Base-by-base conservation (phyloP, 1,140 invertebrate genomes). In the Drosophila pandora region DNA sequence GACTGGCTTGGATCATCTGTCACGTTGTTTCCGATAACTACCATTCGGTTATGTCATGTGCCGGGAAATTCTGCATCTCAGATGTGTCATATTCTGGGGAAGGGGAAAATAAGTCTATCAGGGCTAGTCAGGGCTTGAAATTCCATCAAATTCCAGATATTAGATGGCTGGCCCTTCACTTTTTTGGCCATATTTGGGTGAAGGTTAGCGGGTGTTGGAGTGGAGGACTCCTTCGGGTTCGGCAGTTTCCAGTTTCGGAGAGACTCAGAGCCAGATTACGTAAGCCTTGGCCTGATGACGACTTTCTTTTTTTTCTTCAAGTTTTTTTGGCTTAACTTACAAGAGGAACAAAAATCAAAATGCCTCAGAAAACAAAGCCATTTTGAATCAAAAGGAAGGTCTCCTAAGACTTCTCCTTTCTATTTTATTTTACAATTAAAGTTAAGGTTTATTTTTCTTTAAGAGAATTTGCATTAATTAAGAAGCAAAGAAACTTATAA, bases 291-390 rank as follows among this genome's bases (percentile, higher is more conserved):
- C 73, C 37, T 25, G 63, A 34, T 49, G 64, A 25, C 69, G 68
- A 87, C 83, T 87, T 87, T 87, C 83, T 78, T 76, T 87, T 87
- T 83, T 76, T 78, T 17, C 17, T 76, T 76, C 68, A 22, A n/a
- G 6, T 13, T 12, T 45, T 55, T 21, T 45, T 56, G 50, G 10
- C 59, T 59, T 41, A 79, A 69, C 25, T 47, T 72, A 62, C 37
- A 49, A 68, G 56, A 13, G 54, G 57, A 47, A 47, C 23, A 55
- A 12, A 12, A 58, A 79, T 68, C 63, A 8, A 32, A 32, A 32
- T 32, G 8, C 30, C 8, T 71, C 28, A 50, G 60, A 22, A 17
- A 17, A 17, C 17, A 17, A 17, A 17, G 17, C 17, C 0, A 17
- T 17, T 17, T 17, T 17, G 17, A 0, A 17, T 32, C 6, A 70